phyloP scores from a whole-genome alignment of 2,888 invertebrate species.

The Germaria angustata region DNA sequence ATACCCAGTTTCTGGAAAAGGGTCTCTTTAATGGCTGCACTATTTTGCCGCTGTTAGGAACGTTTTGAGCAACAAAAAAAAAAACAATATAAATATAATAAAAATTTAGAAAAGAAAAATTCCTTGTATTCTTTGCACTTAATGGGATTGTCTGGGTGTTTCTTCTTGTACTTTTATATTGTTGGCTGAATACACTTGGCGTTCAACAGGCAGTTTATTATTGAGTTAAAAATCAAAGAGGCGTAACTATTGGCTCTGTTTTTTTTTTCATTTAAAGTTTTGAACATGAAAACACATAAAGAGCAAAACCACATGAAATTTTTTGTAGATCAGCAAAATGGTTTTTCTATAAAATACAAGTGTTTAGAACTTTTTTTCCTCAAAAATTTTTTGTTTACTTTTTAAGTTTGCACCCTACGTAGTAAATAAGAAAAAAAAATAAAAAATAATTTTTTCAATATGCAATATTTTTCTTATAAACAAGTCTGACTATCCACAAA shows the following conservation, averaged over 20 bases:
- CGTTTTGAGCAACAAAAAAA: not conserved
- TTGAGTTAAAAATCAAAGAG: conserved; percentile 60
- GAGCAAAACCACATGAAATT: conserved; percentile 33
- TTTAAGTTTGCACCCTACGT: not conserved
- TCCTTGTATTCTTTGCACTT: conserved; percentile 26
- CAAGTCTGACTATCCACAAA: too few relatives aligned
- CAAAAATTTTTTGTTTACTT: conserved; percentile 34
- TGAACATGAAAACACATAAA: conserved; percentile 45
- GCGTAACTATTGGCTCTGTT: conserved; percentile 60
- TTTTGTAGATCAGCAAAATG: conserved; percentile 37
- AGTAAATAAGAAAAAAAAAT: too few relatives aligned
- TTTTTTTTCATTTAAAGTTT: conserved; percentile 31
- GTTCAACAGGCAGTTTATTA: conserved; percentile 60
- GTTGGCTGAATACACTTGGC: conserved; percentile 53
- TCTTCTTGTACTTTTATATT: conserved; percentile 41
- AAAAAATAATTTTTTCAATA: too few relatives aligned
- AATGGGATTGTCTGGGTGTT: conserved; percentile 58
- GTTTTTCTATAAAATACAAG: conserved; percentile 40
- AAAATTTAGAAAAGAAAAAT: not conserved
- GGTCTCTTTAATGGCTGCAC: conserved; percentile 29
- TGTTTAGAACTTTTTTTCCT: conserved; percentile 3
- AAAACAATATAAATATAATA: not conserved
- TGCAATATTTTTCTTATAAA: too few relatives aligned
- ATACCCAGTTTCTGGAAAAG: conserved; percentile 38
- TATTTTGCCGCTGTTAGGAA: conserved; percentile 44